Percentiles rank a stretch among this genome's conserved stretches.
phyloP scores from a whole-genome alignment of 2,113 vertebrate species.

The Pelecanus crispus region DNA sequence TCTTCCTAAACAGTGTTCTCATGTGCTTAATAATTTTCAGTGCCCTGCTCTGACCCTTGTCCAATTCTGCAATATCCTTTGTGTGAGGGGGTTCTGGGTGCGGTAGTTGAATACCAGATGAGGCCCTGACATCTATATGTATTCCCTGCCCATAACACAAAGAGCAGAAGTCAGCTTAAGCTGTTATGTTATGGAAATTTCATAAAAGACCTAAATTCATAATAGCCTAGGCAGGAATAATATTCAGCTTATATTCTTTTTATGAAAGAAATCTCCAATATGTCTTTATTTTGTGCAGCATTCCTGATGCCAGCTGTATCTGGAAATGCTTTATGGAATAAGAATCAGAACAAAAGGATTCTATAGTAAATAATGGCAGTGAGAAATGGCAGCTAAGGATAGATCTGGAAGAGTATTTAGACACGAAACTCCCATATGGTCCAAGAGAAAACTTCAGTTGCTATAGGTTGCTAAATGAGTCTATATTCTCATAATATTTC shows the following conservation, averaged over 20 bases:
- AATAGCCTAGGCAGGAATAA: background rate
- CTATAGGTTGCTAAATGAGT: background rate
- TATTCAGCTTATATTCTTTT: background rate
- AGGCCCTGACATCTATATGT: background rate
- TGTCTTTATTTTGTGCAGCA: background rate
- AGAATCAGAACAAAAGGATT: background rate
- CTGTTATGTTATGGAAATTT: background rate
- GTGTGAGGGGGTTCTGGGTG: background rate
- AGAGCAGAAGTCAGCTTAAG: background rate
- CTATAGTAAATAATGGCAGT: background rate
- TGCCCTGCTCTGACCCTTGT: background rate
- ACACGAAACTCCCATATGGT: background rate
- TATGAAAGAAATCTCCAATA: background rate
- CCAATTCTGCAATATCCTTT: constrained; percentile 4
- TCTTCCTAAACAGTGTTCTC: background rate
- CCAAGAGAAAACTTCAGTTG: background rate
- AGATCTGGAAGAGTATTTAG: background rate
- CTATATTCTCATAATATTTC: background rate
- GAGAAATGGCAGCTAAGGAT: background rate
- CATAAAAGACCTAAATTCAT: background rate
- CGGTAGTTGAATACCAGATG: background rate
- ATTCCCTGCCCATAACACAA: background rate
- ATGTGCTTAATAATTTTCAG: background rate
- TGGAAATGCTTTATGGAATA: background rate
- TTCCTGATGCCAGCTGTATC: background rate